Conservation (phyloP, 2,888 invertebrate species). For the Drosophila anomalata region DNA sequence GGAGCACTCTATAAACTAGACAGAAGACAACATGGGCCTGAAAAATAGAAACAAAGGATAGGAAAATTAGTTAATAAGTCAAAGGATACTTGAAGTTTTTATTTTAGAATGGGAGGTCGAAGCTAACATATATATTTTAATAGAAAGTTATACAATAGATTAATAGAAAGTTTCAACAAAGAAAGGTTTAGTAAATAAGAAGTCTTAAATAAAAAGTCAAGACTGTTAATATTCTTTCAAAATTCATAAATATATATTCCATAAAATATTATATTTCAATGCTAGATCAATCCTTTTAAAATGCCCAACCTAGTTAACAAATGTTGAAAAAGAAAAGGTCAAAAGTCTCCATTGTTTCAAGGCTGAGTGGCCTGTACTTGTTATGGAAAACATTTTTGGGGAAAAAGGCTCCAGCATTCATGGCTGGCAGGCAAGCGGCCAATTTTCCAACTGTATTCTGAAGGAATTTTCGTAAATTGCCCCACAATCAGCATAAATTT, state of each 20-base stretch:
- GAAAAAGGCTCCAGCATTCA: conserved; percentile 17
- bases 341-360: conserved; percentile 57
- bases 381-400: conserved; percentile 37
- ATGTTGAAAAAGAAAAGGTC: conserved; percentile 12
- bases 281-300: background rate
- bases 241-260: background rate
- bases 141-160: no score
- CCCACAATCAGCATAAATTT: conserved; percentile 81
- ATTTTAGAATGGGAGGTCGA: background rate
- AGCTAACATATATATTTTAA: no score
- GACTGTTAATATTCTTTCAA: no score
- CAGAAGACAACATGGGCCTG: conserved; percentile 54
- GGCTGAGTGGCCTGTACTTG: conserved; percentile 70
- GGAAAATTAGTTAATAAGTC: conserved; percentile 39
- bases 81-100: background rate
- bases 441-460: conserved; percentile 63
- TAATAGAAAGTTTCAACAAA: background rate
- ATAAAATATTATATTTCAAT: background rate
- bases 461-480: conserved; percentile 73
- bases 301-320: conserved; percentile 1
- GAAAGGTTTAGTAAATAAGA: background rate
- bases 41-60: conserved; percentile 33
- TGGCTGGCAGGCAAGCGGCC: conserved; percentile 34
- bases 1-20: conserved; percentile 68
- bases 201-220: background rate